Evolutionary conservation across 37 sponge, comb jelly and placozoan genomes (phyloP), one percentile per base, ranked within the genome.

Genomic region (Tethya wilhelma): DNA sequence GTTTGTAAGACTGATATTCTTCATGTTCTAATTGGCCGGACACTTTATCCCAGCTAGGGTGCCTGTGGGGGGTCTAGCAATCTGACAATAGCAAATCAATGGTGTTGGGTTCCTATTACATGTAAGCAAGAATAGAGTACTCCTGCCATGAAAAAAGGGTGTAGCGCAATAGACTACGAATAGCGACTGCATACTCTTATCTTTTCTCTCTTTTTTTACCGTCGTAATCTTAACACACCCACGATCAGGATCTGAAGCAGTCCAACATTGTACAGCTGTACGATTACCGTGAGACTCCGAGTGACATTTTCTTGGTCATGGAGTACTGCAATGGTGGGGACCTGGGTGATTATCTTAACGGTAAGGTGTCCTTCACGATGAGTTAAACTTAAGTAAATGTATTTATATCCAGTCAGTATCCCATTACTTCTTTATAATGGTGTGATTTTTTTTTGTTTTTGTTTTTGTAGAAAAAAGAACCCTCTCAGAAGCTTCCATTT

Each of bases 271-370:
- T 91, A 8, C 84, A 83, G 57, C 76, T 91, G 32, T 86, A 79
- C 73, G 84, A 87, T 46, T 86, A 78, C 33, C 59, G 60, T 59
- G 86, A 86, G 40, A 56, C 60, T 25, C 32, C 38, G 37, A 56
- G 80, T 36, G 71, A 79, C 67, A 71, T 86, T 58, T 79, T 56
- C 58, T 67, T 86, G 57, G 56, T 86, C 0, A 78, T 86, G 80
- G 86, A 86, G 95, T 94, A 76, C 74, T 94, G 95, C 53, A 91
- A 94, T 94, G 95, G 95, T 53, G 95, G 95, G 28, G 95, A 94
- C 40, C 69, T 94, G 64, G 89, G 83, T 0, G 95, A 91, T 42
- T 94, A 94, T 49, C 74, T 94, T 0, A 83, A 75, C 49, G 83
- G 94, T 89, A 43, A 38, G 85, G 70, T 37, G 1, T 0, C 44